Evolutionary conservation across 2,797 vertebrate species (phyloP).

Genomic region (Streptopelia turtur): DNA sequence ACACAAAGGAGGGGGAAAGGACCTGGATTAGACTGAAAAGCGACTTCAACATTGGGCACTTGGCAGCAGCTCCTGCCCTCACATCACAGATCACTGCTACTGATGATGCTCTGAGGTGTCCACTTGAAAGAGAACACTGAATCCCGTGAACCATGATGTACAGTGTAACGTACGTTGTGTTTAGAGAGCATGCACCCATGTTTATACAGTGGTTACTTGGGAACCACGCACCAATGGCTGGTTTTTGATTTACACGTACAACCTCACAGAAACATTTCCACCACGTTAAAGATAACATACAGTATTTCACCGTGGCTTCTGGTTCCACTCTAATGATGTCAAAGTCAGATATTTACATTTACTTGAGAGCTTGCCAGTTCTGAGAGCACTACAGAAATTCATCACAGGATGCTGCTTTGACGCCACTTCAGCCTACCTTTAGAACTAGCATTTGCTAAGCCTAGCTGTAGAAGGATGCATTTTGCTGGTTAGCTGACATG

Average conservation of each 20-base stretch:
- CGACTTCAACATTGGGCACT: background rate
- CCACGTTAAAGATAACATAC: background rate
- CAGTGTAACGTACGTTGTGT: background rate
- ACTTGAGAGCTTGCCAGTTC: background rate
- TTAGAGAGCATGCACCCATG: background rate
- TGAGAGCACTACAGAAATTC: background rate
- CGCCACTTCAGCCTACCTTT: background rate
- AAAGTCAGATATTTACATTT: background rate
- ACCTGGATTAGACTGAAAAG: background rate
- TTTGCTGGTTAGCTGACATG: background rate
- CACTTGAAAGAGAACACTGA: background rate
- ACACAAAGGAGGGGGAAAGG: background rate
- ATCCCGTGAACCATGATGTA: background rate
- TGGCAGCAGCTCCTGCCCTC: background rate
- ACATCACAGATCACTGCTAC: background rate
- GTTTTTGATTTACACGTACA: background rate
- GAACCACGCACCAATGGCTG: background rate
- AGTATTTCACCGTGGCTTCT: background rate
- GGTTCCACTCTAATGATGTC: background rate
- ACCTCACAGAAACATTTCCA: background rate
- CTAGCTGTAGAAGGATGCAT: background rate
- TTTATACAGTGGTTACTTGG: constrained; percentile 1
- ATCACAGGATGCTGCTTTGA: constrained; percentile 55
- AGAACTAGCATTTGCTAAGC: background rate
- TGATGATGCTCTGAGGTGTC: background rate